Conservation (phyloP, 2,888 invertebrate species). For the Limnephilus marmoratus region DNA sequence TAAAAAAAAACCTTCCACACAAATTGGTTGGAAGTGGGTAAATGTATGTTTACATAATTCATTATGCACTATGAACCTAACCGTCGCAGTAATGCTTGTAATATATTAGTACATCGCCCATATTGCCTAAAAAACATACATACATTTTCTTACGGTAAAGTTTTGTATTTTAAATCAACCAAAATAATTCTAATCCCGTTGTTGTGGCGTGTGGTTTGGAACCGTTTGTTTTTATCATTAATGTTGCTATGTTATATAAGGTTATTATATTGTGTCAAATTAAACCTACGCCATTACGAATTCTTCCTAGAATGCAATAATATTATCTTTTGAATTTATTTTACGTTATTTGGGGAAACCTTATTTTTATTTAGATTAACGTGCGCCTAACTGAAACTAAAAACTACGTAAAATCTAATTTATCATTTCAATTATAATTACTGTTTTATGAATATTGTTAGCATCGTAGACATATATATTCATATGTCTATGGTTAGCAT, state of each 20-base stretch:
- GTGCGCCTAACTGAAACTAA: no score
- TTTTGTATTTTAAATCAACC: slow-evolving; percentile 9
- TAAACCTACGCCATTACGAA: neutral
- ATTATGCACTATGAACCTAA: neutral
- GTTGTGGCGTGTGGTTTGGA: slow-evolving; percentile 18
- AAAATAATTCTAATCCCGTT: slow-evolving; percentile 26
- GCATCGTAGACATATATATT: no score
- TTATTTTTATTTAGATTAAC: no score
- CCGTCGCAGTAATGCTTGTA: neutral
- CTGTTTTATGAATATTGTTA: no score
- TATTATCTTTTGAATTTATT: neutral
- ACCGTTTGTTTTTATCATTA: slow-evolving; percentile 25
- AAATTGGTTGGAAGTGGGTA: neutral
- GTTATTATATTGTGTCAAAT: neutral
- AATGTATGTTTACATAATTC: neutral
- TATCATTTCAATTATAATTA: no score
- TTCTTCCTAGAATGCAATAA: neutral
- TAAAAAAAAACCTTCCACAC: no score
- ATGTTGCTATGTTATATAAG: neutral
- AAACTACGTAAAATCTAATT: no score
- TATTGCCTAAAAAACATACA: neutral
- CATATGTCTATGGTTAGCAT: no score
- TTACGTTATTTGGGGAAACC: no score
- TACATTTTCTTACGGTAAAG: slow-evolving; percentile 27
- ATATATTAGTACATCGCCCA: neutral